Base-by-base conservation (phyloP, 2,888 invertebrate genomes). In the Protodeltote pygarga region DNA sequence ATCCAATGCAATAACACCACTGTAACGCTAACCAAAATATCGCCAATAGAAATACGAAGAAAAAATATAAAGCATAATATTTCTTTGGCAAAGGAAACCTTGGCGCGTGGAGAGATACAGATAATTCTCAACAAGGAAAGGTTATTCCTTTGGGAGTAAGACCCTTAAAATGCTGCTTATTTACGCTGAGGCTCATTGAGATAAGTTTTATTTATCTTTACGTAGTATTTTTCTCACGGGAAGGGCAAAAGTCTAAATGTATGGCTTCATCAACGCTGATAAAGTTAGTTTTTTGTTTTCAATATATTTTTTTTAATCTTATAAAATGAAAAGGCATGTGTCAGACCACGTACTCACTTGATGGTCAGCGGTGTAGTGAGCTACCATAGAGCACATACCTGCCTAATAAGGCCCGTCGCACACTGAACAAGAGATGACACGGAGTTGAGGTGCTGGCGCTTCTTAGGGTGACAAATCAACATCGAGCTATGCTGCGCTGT, bases 81-180 rank as follows among this genome's bases (percentile, higher is more conserved):
- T 66, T 66, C 55, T 58, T 59, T 52, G 35, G 53, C 52, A 51
- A 55, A 45, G 51, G 45, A 52, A 57, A 65, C 61, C 60, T 61
- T 65, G 57, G 60, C 65, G 52, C 45, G 55, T 52, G 63, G 65
- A 45, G 46, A 58, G 64, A 72, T 73, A 73, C 63, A 73, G 72
- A 77, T 77, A 77, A 74, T 74, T 66, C 65, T 64, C 65, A 62
- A 65, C 62, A 60, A 58, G 61, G 66, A 66, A 68, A 68, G 70
- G 73, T 68, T 65, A 58, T 51, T 71, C 77, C 69, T 42, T 16
- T 9, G 70, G 68, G 67, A 57, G 27, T 25, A 10, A 34, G 54
- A 52, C 41, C 38, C 52, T 42, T 68, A 67, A 75, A 69, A 75
- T 72, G 72, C 48, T 58, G 65, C 74, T 62, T 49, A 48, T 60